phyloP scores from a whole-genome alignment of 2,888 invertebrate genomes.

The Polylopha cassiicola region DNA sequence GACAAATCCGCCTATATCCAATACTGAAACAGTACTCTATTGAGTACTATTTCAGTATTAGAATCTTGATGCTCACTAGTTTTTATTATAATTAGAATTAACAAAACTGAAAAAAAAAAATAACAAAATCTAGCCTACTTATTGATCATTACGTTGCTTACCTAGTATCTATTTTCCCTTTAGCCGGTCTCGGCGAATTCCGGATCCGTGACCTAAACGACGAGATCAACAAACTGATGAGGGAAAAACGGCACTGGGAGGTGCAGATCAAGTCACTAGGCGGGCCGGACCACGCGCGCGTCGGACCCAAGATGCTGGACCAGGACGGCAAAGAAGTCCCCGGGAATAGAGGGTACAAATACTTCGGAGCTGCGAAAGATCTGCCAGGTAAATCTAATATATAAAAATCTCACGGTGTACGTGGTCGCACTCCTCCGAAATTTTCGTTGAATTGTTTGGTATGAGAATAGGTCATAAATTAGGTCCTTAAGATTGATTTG shows the following conservation, averaged over 20 bases:
- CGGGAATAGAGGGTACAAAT: conserved; percentile 98
- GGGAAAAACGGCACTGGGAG: conserved; percentile 99
- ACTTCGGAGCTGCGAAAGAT: conserved; percentile 98
- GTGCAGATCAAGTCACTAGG: conserved; percentile 96
- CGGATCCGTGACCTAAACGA: conserved; percentile 98
- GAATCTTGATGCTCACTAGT: too few species aligned
- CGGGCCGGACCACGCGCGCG: conserved; percentile 94
- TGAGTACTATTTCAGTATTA: too few species aligned
- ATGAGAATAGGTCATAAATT: too few species aligned
- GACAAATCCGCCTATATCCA: too few species aligned
- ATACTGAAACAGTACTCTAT: too few species aligned
- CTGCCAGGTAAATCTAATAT: conserved; percentile 82
- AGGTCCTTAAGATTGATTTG: too few species aligned
- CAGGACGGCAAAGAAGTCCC: conserved; percentile 97
- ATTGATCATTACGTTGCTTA: neutral
- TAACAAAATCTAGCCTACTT: conserved; percentile 7
- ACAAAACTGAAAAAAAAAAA: conserved; percentile 33
- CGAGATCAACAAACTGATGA: conserved; percentile 97
- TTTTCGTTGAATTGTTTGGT: too few species aligned
- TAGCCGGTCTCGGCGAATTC: conserved; percentile 98
- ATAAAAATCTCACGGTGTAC: neutral
- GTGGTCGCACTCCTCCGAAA: too few species aligned
- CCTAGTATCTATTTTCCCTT: conserved; percentile 15
- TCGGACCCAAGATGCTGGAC: conserved; percentile 95
- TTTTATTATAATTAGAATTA: too few species aligned